Conservation (phyloP, 2,797 vertebrate genomes). For the Prionace glauca region DNA sequence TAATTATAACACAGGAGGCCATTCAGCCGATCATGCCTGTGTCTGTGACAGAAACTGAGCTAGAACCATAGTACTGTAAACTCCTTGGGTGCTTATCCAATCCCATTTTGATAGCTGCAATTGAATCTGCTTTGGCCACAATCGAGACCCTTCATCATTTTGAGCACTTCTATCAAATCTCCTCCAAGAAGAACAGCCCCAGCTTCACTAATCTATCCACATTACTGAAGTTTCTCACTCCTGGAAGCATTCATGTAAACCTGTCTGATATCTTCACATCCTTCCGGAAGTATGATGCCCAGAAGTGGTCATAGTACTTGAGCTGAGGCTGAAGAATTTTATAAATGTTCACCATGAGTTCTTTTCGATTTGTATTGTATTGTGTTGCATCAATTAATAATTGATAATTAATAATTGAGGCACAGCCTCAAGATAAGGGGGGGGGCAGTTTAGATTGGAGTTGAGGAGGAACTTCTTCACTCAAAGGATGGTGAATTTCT, state of each 20-base stretch:
- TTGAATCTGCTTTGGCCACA: background rate
- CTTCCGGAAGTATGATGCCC: background rate
- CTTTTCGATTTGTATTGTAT: too few species aligned
- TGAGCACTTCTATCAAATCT: background rate
- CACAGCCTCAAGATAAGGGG: too few species aligned
- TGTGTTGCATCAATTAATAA: too few species aligned
- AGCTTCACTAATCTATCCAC: background rate
- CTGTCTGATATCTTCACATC: background rate
- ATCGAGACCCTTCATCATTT: background rate
- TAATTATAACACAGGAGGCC: background rate
- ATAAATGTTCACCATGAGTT: too few species aligned
- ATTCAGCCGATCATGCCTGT: background rate
- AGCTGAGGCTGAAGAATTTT: too few species aligned
- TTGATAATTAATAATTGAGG: too few species aligned
- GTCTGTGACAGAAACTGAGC: background rate
- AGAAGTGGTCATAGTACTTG: too few species aligned
- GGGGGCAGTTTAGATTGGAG: too few species aligned
- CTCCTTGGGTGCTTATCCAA: background rate
- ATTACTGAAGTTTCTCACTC: background rate
- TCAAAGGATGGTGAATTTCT: too few species aligned
- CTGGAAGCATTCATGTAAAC: background rate
- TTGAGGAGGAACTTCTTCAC: too few species aligned
- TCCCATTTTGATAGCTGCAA: background rate
- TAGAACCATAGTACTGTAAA: background rate
- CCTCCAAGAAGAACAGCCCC: background rate